Evolutionary conservation across 2,797 vertebrate genomes (phyloP), one percentile per base, ranked within the genome.

Genomic region (Labroides dimidiatus): DNA sequence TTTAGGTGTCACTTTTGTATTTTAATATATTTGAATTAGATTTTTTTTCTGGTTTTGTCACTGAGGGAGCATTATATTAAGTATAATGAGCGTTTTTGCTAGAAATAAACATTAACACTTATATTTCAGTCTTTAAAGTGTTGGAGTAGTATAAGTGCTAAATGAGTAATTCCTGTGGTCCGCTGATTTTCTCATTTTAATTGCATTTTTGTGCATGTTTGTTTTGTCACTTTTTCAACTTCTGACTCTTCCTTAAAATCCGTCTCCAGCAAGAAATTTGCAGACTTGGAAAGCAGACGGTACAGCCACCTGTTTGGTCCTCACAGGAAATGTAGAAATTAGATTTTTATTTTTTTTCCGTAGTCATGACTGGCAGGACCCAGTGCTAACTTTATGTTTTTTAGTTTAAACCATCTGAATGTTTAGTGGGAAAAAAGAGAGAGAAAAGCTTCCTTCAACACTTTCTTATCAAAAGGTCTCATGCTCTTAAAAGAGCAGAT

Each of bases 361-460:
- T 50, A 39, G 10, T 43, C 19, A 11, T 54, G 36, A 77, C 52
- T 43, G 14, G 20, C 66, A 58, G 48, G 44, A 24, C 33, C 53
- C 19, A 10, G 8, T 15, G 42, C 16, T 13, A 17, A 10, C 20
- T 23, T 12, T 16, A 12, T 27, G 6, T 20, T 10, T 20, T n/a
- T 45, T 59, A 9, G 55, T 44, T 68, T 37, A 10, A 70, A 66
- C 63, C 23, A 47, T 47, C 20, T 74, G 27, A 57, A 36, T 55
- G 58, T 68, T 45, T 42, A 17, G 23, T 44, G 30, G 7, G 8
- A 33, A 33, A 33, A 49, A 56, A 33, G 36, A 62, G 20, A 41
- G 17, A 49, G n/a, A 48, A 45, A 49, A 37, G 41, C 64, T 52
- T 56, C 59, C 60, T 63, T 11, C 24, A 11, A 37, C 37, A 39